phyloP scores from a whole-genome alignment of 2,888 invertebrate species.

The Eupeodes latifasciatus region DNA sequence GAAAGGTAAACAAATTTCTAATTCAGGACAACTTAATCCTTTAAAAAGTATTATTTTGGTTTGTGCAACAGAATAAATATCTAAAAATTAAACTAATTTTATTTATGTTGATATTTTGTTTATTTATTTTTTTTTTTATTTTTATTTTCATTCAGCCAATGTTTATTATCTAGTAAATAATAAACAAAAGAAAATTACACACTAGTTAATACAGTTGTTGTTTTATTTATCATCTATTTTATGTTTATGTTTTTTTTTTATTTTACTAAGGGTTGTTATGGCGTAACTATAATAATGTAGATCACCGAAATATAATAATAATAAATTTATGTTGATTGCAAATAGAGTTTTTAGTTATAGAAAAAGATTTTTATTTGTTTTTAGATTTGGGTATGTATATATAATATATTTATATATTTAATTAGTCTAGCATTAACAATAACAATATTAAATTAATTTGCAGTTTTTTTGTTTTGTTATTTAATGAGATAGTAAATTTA shows the following conservation, averaged over 20 bases:
- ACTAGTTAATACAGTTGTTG: constrained; percentile 65
- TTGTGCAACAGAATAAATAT: too few relatives aligned
- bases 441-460: constrained; percentile 52
- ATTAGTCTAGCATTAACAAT: constrained; percentile 61
- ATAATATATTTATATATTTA: constrained; percentile 22
- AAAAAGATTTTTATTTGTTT: constrained; percentile 44
- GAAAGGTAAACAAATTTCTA: too few relatives aligned
- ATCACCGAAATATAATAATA: constrained; percentile 44
- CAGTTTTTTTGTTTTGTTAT: constrained; percentile 21
- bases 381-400: constrained; percentile 22
- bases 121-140: constrained; percentile 51
- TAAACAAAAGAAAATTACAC: constrained; percentile 65
- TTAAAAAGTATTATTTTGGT: too few relatives aligned
- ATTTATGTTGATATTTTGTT: constrained; percentile 54
- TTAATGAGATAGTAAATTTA: constrained; percentile 39
- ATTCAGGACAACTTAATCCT: too few relatives aligned
- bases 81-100: background rate
- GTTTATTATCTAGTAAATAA: constrained; percentile 60
- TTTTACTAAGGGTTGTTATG: constrained; percentile 50
- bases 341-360: constrained; percentile 38
- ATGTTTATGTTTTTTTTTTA: background rate
- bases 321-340: constrained; percentile 54
- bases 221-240: constrained; percentile 31
- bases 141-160: constrained; percentile 59
- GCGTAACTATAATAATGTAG: constrained; percentile 26